Evolutionary conservation across 1,140 invertebrate species (phyloP).

Genomic region (Temnothorax nylanderi): DNA sequence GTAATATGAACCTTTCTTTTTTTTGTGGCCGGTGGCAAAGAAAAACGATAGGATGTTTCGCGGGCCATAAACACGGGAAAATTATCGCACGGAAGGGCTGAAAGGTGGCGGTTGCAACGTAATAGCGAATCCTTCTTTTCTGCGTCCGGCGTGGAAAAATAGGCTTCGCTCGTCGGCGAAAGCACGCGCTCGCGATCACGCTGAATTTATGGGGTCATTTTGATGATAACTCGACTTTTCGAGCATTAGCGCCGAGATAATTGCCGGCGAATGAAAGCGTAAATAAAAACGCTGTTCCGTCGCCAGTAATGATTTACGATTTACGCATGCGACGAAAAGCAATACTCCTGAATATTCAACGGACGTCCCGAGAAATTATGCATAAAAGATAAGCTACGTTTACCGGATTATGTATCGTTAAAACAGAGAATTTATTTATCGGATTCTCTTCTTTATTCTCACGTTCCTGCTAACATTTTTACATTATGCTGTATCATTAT

Average conservation of each 20-base stretch:
- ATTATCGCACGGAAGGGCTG: conserved; percentile 72
- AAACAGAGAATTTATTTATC: background rate
- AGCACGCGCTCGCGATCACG: conserved; percentile 23
- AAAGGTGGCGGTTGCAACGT: conserved; percentile 66
- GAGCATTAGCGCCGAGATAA: conserved; percentile 29
- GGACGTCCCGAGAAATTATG: background rate
- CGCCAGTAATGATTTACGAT: conserved; percentile 25
- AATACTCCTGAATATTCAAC: conserved; percentile 35
- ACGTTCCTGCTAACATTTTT: background rate
- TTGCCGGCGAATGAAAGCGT: conserved; percentile 1
- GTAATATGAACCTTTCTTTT: conserved; percentile 44
- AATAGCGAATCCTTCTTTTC: conserved; percentile 61
- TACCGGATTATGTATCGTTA: background rate
- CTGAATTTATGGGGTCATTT: conserved; percentile 32
- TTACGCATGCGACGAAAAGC: conserved; percentile 1
- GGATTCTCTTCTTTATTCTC: background rate
- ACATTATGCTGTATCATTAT: background rate
- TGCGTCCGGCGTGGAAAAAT: conserved; percentile 50
- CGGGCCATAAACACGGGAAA: conserved; percentile 74
- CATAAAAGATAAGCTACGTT: background rate
- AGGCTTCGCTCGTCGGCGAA: conserved; percentile 23
- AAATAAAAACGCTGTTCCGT: conserved; percentile 18
- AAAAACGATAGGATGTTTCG: conserved; percentile 66
- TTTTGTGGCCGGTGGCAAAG: conserved; percentile 45
- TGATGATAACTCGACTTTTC: conserved; percentile 23